phyloP scores from a whole-genome alignment of 1,140 invertebrate genomes.

The Drosophila truncata region DNA sequence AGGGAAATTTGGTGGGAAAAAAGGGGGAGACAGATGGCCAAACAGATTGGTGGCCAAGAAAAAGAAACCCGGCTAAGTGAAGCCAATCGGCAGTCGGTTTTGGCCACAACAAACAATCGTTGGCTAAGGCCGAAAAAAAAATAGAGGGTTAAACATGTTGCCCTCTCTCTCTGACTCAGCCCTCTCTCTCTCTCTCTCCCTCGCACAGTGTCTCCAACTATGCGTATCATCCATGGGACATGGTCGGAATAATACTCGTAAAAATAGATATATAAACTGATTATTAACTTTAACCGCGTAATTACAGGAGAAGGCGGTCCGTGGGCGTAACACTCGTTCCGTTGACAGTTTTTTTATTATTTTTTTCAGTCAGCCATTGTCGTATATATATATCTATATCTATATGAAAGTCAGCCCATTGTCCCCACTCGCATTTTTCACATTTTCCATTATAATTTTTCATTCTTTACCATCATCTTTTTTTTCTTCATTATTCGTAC shows the following conservation, averaged over 20 bases:
- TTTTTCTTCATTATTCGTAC: no score
- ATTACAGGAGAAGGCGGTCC: conserved; percentile 43
- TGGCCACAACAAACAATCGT: conserved; percentile 52
- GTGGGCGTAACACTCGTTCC: conserved; percentile 62
- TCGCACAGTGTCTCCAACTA: conserved; percentile 29
- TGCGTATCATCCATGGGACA: conserved; percentile 52
- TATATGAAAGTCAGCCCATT: conserved; percentile 38
- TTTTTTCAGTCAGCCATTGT: conserved; percentile 41
- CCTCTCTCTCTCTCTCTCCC: background rate
- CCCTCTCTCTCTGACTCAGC: background rate
- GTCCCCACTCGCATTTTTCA: conserved; percentile 55
- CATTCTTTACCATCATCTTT: conserved; percentile 26
- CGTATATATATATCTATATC: conserved; percentile 15
- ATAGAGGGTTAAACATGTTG: conserved; percentile 32
- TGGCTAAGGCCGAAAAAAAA: conserved; percentile 22
- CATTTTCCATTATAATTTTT: conserved; percentile 47
- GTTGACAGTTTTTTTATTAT: conserved; percentile 64
- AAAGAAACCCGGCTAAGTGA: conserved; percentile 28
- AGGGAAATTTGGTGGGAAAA: background rate
- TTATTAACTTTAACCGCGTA: conserved; percentile 74
- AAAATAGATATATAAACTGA: conserved; percentile 54
- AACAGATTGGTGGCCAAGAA: conserved; percentile 34
- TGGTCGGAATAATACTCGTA: conserved; percentile 13
- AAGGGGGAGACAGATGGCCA: conserved; percentile 18
- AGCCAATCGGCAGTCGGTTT: conserved; percentile 47